Conservation (phyloP, 2,888 invertebrate genomes). For the Agrotis exclamationis region DNA sequence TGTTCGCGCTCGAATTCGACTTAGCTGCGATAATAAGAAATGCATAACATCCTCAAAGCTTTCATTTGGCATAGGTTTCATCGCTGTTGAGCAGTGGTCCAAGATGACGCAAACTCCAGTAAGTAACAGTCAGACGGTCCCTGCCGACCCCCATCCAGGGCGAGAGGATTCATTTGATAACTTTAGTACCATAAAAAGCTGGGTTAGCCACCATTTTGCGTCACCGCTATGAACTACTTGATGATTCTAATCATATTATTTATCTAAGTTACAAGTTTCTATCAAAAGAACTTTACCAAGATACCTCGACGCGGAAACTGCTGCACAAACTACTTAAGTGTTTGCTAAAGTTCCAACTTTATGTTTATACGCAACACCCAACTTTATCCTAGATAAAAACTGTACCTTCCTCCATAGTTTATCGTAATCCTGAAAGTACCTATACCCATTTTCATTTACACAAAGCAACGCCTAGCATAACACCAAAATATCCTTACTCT, state of each 20-base stretch:
- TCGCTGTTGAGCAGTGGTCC: no score
- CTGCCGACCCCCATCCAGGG: no score
- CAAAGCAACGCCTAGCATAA: background rate
- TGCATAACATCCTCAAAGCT: no score
- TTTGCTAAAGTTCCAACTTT: conserved; percentile 21
- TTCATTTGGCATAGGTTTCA: no score
- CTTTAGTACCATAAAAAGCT: no score
- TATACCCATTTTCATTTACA: background rate
- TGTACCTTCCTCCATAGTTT: conserved; percentile 29
- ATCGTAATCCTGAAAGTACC: conserved; percentile 38
- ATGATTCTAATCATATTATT: background rate
- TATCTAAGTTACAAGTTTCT: conserved; percentile 11
- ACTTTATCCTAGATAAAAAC: conserved; percentile 24
- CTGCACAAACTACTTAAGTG: conserved; percentile 22
- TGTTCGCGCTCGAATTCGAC: no score
- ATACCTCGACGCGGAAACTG: background rate
- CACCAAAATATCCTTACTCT: background rate
- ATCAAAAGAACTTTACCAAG: conserved; percentile 14
- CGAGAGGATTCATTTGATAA: no score
- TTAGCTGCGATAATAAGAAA: no score
- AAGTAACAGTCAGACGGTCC: no score
- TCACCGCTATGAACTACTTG: background rate
- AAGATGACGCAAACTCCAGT: no score
- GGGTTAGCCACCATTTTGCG: background rate
- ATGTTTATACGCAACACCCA: conserved; percentile 16